phyloP scores from a whole-genome alignment of 2,113 vertebrate genomes.

The Emberiza fucata region DNA sequence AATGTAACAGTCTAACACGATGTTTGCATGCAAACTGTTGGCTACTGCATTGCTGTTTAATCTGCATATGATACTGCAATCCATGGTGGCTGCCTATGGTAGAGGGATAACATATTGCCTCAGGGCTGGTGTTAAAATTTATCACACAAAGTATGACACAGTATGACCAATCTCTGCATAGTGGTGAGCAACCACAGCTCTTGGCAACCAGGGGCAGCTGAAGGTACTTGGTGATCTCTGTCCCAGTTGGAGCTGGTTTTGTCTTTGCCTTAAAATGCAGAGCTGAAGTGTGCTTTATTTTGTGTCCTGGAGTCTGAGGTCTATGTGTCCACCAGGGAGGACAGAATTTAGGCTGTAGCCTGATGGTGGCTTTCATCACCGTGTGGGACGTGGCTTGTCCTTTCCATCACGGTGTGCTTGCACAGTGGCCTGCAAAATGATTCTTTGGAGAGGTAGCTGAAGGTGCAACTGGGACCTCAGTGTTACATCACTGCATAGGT shows the following conservation, averaged over 20 bases:
- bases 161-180: neutral
- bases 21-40: slow-evolving; percentile 48
- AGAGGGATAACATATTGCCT: neutral
- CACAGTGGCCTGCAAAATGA: neutral
- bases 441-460: neutral
- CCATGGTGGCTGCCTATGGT: neutral
- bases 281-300: neutral
- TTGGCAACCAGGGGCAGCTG: neutral
- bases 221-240: neutral
- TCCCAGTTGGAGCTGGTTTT: neutral
- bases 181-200: neutral
- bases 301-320: neutral
- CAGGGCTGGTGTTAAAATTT: neutral
- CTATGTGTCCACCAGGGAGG: neutral
- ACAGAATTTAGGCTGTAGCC: neutral
- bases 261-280: slow-evolving; percentile 29
- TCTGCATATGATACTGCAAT: neutral
- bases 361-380: neutral
- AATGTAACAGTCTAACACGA: neutral
- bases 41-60: slow-evolving; percentile 31
- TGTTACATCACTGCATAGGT: neutral
- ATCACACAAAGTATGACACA: neutral
- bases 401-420: neutral
- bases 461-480: neutral
- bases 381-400: neutral